Percentiles rank a stretch among this genome's conserved stretches.
These are phyloP conservation scores for Tryphoninae sp. DNA, from an alignment of 2,888 invertebrate genomes.

Conservation along the genomic window DNA sequence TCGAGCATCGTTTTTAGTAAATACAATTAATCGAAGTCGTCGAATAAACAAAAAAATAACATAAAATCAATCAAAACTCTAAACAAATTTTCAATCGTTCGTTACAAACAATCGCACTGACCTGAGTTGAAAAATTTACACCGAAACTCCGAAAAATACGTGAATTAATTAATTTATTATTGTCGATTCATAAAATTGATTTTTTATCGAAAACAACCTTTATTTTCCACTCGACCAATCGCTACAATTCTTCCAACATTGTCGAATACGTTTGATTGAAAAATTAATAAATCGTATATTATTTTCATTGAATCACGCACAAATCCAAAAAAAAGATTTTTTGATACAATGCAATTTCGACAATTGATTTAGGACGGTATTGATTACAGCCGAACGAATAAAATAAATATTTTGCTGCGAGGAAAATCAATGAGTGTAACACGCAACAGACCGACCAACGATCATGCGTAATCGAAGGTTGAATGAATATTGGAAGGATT, in stretches of 20 bases:
- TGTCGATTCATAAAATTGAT: no score
- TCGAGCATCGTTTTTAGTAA: neutral
- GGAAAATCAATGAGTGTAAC: slow-evolving; percentile 30
- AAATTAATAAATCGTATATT: no score
- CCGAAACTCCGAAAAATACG: no score
- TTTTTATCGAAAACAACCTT: no score
- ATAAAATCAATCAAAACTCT: neutral
- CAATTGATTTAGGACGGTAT: neutral
- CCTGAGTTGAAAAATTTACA: no score
- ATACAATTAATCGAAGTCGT: neutral
- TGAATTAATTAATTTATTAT: no score
- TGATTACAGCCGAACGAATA: neutral
- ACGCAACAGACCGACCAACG: slow-evolving; percentile 28
- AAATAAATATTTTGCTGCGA: slow-evolving; percentile 10
- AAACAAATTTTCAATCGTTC: no score
- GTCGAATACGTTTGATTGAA: no score
- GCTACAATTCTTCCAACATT: no score
- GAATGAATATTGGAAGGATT: slow-evolving; percentile 56
- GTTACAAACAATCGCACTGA: no score
- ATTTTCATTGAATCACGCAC: no score
- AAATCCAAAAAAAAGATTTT: neutral
- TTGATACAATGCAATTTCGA: neutral
- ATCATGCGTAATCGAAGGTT: slow-evolving; percentile 47
- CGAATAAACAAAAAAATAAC: neutral
- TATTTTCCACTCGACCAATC: no score